phyloP scores from a whole-genome alignment of 1,140 invertebrate species.

The Theocolax elegans region DNA sequence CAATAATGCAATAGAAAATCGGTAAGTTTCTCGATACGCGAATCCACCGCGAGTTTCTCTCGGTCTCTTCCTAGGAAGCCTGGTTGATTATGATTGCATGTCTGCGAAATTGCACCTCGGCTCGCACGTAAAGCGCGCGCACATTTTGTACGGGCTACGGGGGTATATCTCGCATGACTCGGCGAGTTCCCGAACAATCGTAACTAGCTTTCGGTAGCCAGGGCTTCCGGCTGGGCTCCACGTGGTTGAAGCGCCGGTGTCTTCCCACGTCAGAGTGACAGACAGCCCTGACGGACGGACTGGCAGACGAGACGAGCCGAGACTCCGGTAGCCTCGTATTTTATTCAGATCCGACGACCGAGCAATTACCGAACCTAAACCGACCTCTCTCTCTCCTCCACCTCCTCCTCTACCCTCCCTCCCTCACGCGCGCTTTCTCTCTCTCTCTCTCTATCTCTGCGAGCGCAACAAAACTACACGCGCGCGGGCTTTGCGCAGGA shows the following conservation, averaged over 20 bases:
- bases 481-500: background rate
- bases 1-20: constrained; percentile 25
- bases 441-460: background rate
- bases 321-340: constrained; percentile 64
- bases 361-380: constrained; percentile 63
- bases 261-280: constrained; percentile 69
- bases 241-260: constrained; percentile 51
- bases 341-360: constrained; percentile 67
- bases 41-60: too few relatives aligned
- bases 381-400: constrained; percentile 32
- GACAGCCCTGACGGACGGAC: constrained; percentile 64
- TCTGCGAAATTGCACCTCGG: constrained; percentile 58
- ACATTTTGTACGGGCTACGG: constrained; percentile 8
- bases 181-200: constrained; percentile 64
- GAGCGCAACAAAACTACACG: constrained; percentile 38
- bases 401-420: constrained; percentile 27
- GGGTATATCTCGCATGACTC: constrained; percentile 60
- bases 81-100: constrained; percentile 65
- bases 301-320: constrained; percentile 47
- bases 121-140: constrained; percentile 33
- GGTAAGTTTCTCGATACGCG: background rate
- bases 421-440: constrained; percentile 23
- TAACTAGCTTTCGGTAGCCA: constrained; percentile 65
- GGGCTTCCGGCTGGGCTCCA: constrained; percentile 29
- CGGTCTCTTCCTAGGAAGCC: too few relatives aligned